Evolutionary conservation across 2,113 vertebrate genomes (phyloP), one percentile per base, ranked within the genome.

Genomic region (Phaethon lepturus): DNA sequence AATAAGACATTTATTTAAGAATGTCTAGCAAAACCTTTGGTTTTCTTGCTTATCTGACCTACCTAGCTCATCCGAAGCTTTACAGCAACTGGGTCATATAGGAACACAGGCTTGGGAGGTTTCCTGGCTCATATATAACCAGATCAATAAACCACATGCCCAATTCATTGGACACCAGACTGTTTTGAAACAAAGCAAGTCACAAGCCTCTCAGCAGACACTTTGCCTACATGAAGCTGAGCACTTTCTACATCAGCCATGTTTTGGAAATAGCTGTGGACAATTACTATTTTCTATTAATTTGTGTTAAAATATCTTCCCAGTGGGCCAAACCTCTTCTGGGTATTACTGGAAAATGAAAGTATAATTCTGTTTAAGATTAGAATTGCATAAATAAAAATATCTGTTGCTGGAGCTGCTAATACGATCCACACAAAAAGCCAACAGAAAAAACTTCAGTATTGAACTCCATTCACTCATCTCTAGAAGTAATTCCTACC

Each of bases 111-210:
- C 76, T 14, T 59, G 42, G n/a, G 83, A 96, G 38, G 23, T 71
- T 59, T 95, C 56, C 93, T 84, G 47, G 33, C 80, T 96, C 76
- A 62, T 93, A 81, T 6, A 60, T 90, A 90, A 97, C n/a, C 75
- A 62, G 28, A 81, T 92, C 82, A 40, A 97, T 88, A 96, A 92
- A 67, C 63, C 75, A 56, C 75, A 62, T 88, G 68, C 33, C 90
- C 55, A 59, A 17, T 53, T 78, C 75, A 60, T 52, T 75, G 72
- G 68, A 74, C n/a, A 26, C 23, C 83, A 86, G 35, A 50, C 40
- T 86, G 5, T 91, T 95, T 88, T 92, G 88, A 94, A 96, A 63
- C 86, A 78, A 74, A 91, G 31, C 66, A 59, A 77, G 40, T 66
- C 83, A 92, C 47, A 91, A 90, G 74, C 71, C 74, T 88, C 60